Conservation (phyloP, 2,888 invertebrate genomes). For the Drosophila anomelani region DNA sequence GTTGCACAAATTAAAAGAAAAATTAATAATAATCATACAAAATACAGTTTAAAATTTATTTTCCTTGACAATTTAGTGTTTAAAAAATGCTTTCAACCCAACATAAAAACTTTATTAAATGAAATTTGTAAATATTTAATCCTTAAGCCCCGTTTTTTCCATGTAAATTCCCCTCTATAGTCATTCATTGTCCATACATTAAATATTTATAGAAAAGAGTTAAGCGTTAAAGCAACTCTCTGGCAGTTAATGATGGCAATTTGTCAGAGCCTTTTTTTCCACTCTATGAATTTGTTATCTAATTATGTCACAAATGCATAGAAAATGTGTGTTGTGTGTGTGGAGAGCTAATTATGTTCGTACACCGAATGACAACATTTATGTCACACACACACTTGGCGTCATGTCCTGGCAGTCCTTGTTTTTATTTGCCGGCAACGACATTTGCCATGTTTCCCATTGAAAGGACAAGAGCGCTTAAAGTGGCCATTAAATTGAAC, state of each 20-base stretch:
- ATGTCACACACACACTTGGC: slow-evolving; percentile 20
- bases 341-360: slow-evolving; percentile 39
- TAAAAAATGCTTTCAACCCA: not conserved
- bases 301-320: slow-evolving; percentile 43
- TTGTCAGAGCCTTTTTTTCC: slow-evolving; percentile 25
- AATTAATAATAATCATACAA: no score
- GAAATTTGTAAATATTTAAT: slow-evolving; percentile 10
- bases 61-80: no score
- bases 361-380: slow-evolving; percentile 28
- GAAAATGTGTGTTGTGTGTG: slow-evolving; percentile 32
- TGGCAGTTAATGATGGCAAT: slow-evolving; percentile 29
- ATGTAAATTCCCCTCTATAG: not conserved
- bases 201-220: slow-evolving; percentile 5
- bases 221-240: slow-evolving; percentile 10
- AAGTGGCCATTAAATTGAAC: slow-evolving; percentile 35
- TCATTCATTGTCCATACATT: slow-evolving; percentile 2
- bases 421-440: slow-evolving; percentile 31
- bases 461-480: slow-evolving; percentile 37
- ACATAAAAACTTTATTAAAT: not conserved
- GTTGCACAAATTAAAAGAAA: no score
- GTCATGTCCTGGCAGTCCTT: slow-evolving; percentile 14
- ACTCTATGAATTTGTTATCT: slow-evolving; percentile 25
- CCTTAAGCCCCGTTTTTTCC: not conserved
- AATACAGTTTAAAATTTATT: not conserved
- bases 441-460: slow-evolving; percentile 48